These are phyloP conservation scores for Cynopterus sphinx DNA, from an alignment of 2,797 vertebrate species.

Conservation along the genomic window DNA sequence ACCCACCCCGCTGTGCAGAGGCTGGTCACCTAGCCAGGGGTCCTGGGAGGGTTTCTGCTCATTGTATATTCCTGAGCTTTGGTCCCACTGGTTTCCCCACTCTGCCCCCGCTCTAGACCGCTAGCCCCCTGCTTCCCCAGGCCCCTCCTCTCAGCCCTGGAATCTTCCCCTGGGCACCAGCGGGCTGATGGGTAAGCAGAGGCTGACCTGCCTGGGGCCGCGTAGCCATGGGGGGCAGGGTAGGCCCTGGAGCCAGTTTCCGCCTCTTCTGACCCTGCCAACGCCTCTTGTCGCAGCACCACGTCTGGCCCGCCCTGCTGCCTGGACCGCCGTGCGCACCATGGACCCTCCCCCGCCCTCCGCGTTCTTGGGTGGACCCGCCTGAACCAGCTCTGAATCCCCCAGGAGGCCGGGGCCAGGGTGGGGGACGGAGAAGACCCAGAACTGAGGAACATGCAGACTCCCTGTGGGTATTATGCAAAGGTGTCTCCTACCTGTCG, in stretches of 20 bases:
- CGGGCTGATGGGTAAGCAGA: background rate
- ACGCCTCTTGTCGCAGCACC: background rate
- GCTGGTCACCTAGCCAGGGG: no score
- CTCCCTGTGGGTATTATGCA: background rate
- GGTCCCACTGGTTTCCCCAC: background rate
- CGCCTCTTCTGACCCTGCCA: background rate
- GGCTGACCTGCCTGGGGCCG: background rate
- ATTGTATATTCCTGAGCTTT: background rate
- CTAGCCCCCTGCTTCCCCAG: background rate
- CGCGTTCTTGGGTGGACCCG: background rate
- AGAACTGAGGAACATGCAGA: background rate
- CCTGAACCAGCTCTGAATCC: background rate
- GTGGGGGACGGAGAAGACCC: background rate
- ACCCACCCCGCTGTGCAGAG: no score
- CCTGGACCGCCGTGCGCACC: no score
- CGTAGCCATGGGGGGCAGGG: background rate
- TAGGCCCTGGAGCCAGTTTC: background rate
- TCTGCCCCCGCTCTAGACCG: rapidly evolving
- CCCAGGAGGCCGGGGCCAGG: background rate
- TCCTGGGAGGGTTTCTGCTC: background rate
- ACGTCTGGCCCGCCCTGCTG: background rate
- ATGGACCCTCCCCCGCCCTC: no score
- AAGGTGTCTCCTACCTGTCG: background rate
- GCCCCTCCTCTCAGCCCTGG: background rate
- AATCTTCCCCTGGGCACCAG: background rate